A percentile compares a stretch with the other conserved stretches of the same genome.
Conservation (phyloP, 2,113 vertebrate species). For the Phoenicopterus ruber region DNA sequence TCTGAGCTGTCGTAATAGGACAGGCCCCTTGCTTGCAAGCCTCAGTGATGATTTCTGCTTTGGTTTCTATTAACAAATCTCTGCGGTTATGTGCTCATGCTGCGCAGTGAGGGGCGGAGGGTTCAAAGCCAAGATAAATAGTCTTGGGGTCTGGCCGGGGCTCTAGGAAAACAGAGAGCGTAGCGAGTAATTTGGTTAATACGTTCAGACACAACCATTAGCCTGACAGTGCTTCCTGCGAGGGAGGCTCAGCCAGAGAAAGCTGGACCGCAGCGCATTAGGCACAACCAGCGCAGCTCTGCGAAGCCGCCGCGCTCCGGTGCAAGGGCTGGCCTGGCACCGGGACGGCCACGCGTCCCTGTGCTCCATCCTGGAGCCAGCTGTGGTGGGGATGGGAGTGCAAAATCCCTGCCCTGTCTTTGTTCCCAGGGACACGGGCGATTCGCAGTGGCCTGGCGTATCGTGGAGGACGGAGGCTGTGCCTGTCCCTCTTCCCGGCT, state of each 20-base stretch:
- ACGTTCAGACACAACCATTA: not conserved
- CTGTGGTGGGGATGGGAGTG: not conserved
- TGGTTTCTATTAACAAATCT: not conserved
- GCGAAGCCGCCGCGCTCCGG: not conserved
- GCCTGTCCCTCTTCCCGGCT: not conserved
- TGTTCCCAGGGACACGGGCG: not conserved
- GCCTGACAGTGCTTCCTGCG: not conserved
- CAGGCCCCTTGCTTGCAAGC: not conserved
- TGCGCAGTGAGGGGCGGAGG: not conserved
- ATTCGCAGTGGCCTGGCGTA: fast-evolving
- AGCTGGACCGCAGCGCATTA: fast-evolving
- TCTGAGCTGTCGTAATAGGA: not conserved
- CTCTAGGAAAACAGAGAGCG: not conserved
- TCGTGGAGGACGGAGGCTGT: not conserved
- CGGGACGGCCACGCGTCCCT: fast-evolving
- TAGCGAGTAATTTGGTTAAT: not conserved
- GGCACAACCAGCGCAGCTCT: fast-evolving
- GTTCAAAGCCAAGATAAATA: conserved; percentile 43
- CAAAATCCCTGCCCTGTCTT: not conserved
- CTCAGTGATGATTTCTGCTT: not conserved
- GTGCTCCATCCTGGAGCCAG: not conserved
- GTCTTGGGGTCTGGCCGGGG: not conserved
- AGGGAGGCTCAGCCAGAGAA: not conserved
- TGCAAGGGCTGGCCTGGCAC: not conserved
- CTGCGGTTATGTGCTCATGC: not conserved